Conservation (phyloP, 1,140 invertebrate genomes). For the Stegodyphus dumicola region DNA sequence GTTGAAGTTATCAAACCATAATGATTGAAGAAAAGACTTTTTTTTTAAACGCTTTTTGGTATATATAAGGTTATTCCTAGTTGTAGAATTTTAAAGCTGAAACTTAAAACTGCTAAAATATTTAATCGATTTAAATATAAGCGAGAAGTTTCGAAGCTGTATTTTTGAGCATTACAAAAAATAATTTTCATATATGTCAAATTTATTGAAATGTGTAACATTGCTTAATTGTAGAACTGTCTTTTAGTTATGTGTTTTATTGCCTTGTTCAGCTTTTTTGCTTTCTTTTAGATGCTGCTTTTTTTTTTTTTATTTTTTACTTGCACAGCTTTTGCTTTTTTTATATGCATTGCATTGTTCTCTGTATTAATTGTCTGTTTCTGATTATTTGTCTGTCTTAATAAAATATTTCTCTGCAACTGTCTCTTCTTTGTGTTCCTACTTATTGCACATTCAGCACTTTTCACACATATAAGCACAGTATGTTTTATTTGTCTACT, state of each 20-base stretch:
- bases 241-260: conserved; percentile 10
- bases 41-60: too few species aligned
- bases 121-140: too few species aligned
- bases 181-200: too few species aligned
- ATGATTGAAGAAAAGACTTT: too few species aligned
- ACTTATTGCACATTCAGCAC: conserved; percentile 38
- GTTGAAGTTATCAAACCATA: too few species aligned
- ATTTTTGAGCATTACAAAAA: too few species aligned
- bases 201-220: too few species aligned
- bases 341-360: conserved; percentile 21
- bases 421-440: conserved; percentile 49
- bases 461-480: conserved; percentile 17
- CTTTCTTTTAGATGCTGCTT: conserved; percentile 22
- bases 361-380: conserved; percentile 48
- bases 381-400: conserved; percentile 20
- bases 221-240: too few species aligned
- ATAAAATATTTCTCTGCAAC: conserved; percentile 47
- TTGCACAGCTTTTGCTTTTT: conserved; percentile 39
- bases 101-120: too few species aligned
- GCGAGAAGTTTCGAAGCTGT: too few species aligned
- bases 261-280: conserved; percentile 5
- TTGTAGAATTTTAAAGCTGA: too few species aligned
- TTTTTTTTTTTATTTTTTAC: conserved; percentile 13
- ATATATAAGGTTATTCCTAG: too few species aligned
- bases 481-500: conserved; percentile 6